Base-by-base conservation (phyloP, 2,888 invertebrate species). In the Andrena camellia region DNA sequence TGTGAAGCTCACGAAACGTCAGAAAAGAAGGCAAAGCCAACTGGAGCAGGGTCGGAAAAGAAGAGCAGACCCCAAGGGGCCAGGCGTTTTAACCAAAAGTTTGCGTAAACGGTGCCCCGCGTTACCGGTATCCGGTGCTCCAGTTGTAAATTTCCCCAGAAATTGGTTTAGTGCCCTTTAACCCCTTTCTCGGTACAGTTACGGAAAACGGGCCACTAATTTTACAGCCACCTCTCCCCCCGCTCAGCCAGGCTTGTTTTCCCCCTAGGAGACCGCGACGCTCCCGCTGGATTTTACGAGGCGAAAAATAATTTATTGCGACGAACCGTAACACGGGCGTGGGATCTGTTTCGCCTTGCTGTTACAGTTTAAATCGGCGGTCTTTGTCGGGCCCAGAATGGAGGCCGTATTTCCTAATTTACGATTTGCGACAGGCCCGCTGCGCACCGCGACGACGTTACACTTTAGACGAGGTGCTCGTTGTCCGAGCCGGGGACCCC, bases 311-410 rank as follows among this genome's bases (percentile, higher is more conserved):
- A 92, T 92, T 93, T 92, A 92, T 90, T 90, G 75, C 89, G 78
- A 82, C 71, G 81, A 90, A 88, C 89, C 87, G 90, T 90, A 88
- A 89, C 86, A 59, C 81, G 79, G 82, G 13, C 70, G 52, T 69
- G 60, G 79, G 88, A 88, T 91, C 88, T 89, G 86, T 90, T 91
- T 91, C 86, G 85, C 84, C 80, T 87, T 64, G 89, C 89, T 92
- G 92, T 91, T 93, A 92, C 93, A 92, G 74, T 93, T 93, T 92
- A 92, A 91, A 93, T 92, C 90, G 83, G 87, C 31, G 60, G 3
- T 63, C 71, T 79, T 86, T 85, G 81, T 82, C 57, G 72, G 17
- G 3, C 1, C 3, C 10, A 29, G 73, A 68, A 77, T 31, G 26
- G 57, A 8, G 57, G 60, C 69, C 70, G 81, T 84, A 72, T 81